phyloP scores from a whole-genome alignment of 2,888 invertebrate genomes.

The Ditula angustiorana region DNA sequence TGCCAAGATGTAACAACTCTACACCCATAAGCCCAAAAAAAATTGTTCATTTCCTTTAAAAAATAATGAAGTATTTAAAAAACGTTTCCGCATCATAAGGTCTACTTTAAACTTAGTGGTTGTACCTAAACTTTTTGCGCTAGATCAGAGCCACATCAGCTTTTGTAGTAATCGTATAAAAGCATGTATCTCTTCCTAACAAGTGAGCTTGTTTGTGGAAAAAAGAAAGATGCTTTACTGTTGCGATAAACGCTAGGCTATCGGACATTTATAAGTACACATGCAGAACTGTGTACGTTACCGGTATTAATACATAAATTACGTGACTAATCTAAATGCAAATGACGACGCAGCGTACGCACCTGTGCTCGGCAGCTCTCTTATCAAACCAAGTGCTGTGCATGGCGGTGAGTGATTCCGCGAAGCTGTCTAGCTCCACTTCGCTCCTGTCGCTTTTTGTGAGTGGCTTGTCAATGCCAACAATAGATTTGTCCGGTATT shows the following conservation, averaged over 20 bases:
- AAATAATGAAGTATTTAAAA: too few species aligned
- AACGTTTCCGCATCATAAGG: too few species aligned
- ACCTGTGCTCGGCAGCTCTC: constrained; percentile 86
- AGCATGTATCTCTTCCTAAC: neutral
- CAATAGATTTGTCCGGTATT: constrained; percentile 78
- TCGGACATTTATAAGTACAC: constrained; percentile 2
- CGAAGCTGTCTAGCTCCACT: constrained; percentile 83
- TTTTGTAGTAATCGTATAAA: too few species aligned
- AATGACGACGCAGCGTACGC: constrained; percentile 77
- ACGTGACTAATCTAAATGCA: constrained; percentile 11
- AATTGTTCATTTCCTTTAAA: too few species aligned
- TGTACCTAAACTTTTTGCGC: too few species aligned
- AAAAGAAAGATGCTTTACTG: neutral
- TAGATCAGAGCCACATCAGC: too few species aligned
- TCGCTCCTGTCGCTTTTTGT: constrained; percentile 74
- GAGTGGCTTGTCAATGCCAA: constrained; percentile 72
- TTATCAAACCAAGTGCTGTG: constrained; percentile 84
- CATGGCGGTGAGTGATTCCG: constrained; percentile 78
- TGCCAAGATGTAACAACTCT: neutral
- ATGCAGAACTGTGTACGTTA: constrained; percentile 1
- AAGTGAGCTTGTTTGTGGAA: neutral
- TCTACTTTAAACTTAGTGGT: too few species aligned
- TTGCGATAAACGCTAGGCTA: neutral
- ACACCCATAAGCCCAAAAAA: too few species aligned
- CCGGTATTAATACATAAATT: constrained; percentile 14